Base-by-base conservation (phyloP, 2,888 invertebrate species). In the Drosophila siamana region DNA sequence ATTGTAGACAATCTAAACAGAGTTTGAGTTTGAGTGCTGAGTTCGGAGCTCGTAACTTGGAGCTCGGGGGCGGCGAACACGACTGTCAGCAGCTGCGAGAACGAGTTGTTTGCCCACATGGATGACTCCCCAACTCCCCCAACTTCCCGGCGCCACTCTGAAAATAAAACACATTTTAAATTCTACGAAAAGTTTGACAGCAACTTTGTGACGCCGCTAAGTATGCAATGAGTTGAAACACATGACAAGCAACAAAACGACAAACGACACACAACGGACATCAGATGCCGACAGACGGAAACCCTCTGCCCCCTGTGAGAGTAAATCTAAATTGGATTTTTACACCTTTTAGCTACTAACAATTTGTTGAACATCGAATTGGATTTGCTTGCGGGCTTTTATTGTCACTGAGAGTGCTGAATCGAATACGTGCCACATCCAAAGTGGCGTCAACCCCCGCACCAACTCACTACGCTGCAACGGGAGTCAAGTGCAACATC, bases 191-290 rank as follows among this genome's bases (percentile, higher is more conserved):
- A 71, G 60, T 80, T 78, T 78, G 80, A 59, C 69, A 68, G 62
- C 77, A 73, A 69, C 80, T 77, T 76, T 86, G 67, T 86, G 65
- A 43, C 41, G 63, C 47, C 65, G 30, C 56, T 36, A 30, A 69
- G 44, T 62, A 48, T 52, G 46, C 57, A 16, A 22, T 30, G 40
- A 13, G 43, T 51, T 24, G 4, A 24, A 15, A 22, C 24, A 26
- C 19, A 46, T 13, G 51, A 19, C 19, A 28, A 3, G 16, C 16
- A 16, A n/a, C 16, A 11, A n/a, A n/a, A n/a, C 19, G 51, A 19
- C 19, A 28, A 3, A 26, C 16, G 28, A n/a, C 16, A 11, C 13
- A 40, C 8, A 30, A 40, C 48, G 26, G 48, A 48, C 41, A 41
- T 30, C 41, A 13, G 11, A n/a, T 36, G 7, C 15, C 9, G 26